Conservation (phyloP, 2,113 vertebrate species). For the Amphiprion percula region DNA sequence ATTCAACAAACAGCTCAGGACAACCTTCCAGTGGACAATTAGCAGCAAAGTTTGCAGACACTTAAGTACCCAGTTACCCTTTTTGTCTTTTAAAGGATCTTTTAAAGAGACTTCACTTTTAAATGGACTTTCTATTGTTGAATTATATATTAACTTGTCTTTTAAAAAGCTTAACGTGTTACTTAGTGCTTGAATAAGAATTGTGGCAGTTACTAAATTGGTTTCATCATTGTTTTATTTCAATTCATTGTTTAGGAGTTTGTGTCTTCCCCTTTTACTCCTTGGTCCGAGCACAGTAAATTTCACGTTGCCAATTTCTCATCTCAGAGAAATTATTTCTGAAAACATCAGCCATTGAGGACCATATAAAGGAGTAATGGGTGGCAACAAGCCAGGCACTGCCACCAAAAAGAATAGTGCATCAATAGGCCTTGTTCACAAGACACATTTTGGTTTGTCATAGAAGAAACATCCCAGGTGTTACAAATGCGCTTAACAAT, state of each 20-base stretch:
- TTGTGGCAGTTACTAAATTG: background rate
- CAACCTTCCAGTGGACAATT: background rate
- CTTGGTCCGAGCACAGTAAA: background rate
- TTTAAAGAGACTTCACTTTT: background rate
- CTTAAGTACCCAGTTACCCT: too few relatives aligned
- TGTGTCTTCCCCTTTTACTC: background rate
- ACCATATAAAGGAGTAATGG: background rate
- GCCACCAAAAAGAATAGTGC: background rate
- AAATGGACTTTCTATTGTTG: background rate
- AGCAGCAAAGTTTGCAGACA: background rate
- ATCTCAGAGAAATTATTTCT: background rate
- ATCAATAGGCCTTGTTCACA: background rate
- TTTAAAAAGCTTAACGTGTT: too few relatives aligned
- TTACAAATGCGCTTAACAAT: background rate
- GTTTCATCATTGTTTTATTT: background rate
- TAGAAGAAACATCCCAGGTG: background rate
- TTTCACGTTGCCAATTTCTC: background rate
- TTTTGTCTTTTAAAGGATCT: background rate
- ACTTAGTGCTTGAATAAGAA: too few relatives aligned
- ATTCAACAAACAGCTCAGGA: background rate
- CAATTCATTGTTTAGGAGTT: background rate
- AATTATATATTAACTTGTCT: too few relatives aligned
- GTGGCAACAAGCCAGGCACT: background rate
- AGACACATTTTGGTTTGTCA: constrained; percentile 6
- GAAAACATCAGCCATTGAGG: background rate